These are phyloP conservation scores for Luscinia luscinia DNA, from an alignment of 2,797 vertebrate genomes.

Conservation along the genomic window DNA sequence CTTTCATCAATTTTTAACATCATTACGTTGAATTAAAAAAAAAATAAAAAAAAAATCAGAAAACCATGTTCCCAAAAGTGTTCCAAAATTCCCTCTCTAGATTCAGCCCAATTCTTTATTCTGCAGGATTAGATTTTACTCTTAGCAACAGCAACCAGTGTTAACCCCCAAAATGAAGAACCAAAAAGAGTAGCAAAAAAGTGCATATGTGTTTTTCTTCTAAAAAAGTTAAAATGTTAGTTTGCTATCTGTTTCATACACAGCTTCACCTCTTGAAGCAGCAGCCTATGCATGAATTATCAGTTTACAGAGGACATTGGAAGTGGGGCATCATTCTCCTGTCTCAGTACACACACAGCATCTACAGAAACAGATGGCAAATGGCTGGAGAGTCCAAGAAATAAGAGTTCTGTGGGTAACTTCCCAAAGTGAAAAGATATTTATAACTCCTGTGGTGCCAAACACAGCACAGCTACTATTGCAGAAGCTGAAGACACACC, in stretches of 20 bases:
- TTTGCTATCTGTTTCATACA: background rate
- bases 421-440: background rate
- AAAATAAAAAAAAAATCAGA: background rate
- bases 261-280: background rate
- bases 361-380: slow-evolving; percentile 32
- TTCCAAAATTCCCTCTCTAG: background rate
- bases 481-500: background rate
- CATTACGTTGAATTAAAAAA: background rate
- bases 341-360: background rate
- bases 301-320: background rate
- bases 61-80: fast-evolving
- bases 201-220: background rate
- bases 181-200: background rate
- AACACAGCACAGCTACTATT: background rate
- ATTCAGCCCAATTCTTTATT: background rate
- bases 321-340: background rate
- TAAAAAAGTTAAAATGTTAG: background rate
- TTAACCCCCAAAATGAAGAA: background rate
- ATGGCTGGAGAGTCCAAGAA: slow-evolving; percentile 30
- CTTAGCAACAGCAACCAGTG: background rate
- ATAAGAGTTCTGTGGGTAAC: background rate
- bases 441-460: background rate
- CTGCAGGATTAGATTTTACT: background rate
- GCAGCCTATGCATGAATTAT: slow-evolving; percentile 1
- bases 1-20: background rate